Base-by-base conservation (phyloP, 2,113 vertebrate genomes). In the Seriola quinqueradiata region DNA sequence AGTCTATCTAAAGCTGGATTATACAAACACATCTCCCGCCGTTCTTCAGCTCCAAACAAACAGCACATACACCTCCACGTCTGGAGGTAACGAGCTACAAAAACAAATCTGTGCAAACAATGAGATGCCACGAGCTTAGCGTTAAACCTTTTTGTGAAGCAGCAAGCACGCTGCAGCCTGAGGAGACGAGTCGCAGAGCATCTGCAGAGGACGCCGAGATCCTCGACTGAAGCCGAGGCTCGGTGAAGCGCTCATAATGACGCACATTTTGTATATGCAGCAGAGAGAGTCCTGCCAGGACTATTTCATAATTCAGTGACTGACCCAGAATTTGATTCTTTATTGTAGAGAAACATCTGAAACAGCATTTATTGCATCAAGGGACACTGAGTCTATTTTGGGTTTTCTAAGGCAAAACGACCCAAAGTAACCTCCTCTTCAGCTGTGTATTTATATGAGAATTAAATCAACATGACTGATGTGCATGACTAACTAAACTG, bases 261-360 rank as follows among this genome's bases (percentile, higher is more conserved):
- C 23, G 42, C 46, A 7, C 46, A 48, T 55, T 54, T 60, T 60
- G 25, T 57, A 17, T 17, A 46, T 57, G 36, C 74, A 55, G 69
- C 58, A 60, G 64, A 44, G 42, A 19, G 8, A n/a, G 63, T 42
- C 63, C 83, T 79, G 63, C 68, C 68, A 70, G 76, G 64, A 5
- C 52, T 12, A 3, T 8, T 79, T 72, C 42, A 75, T 77, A 54
- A 84, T 67, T 71, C 82, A 82, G 54, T 7, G 54, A 40, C 59
- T 74, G 77, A 78, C 73, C 69, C 82, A 81, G 85, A 81, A 81
- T 70, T 17, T 28, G 19, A 10, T 32, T 61, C 36, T 50, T 40
- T 64, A 48, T 58, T 73, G 13, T 11, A 8, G 19, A 58, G 6
- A 2, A 3, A 38, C 1, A 2, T 7, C 67, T 63, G 76, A 57